Evolutionary conservation across 2,113 vertebrate genomes (phyloP), one percentile per base, ranked within the genome.

Genomic region (Sterrhoptilus dennistouni): DNA sequence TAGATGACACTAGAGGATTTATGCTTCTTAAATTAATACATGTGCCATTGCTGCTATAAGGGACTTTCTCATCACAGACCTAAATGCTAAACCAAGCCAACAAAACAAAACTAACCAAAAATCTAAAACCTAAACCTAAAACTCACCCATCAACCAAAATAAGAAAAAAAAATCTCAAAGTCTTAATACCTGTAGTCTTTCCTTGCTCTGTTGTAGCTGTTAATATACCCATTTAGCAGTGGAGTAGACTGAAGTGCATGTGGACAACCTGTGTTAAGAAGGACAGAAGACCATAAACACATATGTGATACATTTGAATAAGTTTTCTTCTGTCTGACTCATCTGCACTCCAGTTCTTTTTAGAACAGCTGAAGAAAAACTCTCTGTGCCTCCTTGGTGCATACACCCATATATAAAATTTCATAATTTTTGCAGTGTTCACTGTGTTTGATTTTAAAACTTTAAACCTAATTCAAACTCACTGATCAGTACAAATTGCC

Each of bases 301-400:
- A 93, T n/a, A 88, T 25, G 65, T 79, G 59, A 56, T 90, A 13
- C 63, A 86, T 92, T 88, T 94, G 75, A 88, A 13, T 23, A 65
- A 22, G 5, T 64, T 78, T 91, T 72, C 83, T 86, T 54, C 56
- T 31, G 42, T 59, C 35, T 89, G 68, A 77, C 24, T 68, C 89
- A 87, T 95, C 87, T 95, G 83, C 44, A 50, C 36, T 81, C 86
- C 90, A 95, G 80, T 19, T 87, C 86, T 50, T 95, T 88, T 77
- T 50, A 75, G 68, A 88, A 81, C 3, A 78, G 42, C 53, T 71
- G 38, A 93, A 74, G 21, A 45, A 83, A 92, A 77, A 22, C 19
- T 74, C 28, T 60, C 35, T 56, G 12, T 80, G 28, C 47, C 36
- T 87, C 22, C 23, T 31, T 60, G 40, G 54, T 7, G 2, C 36